Conservation (phyloP, 2,797 vertebrate species). For the Ptychobarbus kaznakovi region DNA sequence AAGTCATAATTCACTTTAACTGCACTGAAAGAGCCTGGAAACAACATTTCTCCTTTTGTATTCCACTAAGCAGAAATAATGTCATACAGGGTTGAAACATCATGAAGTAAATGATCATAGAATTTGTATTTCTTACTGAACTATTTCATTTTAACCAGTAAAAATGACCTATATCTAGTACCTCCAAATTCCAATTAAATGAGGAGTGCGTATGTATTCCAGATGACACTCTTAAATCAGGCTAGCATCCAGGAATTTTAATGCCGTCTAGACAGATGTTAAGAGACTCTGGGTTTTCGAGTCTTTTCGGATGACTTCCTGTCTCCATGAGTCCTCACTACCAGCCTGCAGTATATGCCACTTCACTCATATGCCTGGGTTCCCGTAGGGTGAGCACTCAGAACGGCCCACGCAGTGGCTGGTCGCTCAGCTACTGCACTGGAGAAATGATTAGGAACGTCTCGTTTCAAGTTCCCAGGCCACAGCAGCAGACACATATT, state of each 20-base stretch:
- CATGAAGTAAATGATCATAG: neutral
- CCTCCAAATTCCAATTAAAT: slow-evolving; percentile 43
- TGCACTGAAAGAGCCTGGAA: neutral
- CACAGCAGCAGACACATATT: slow-evolving; percentile 68
- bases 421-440: slow-evolving; percentile 52
- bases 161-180: neutral
- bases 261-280: slow-evolving; percentile 74
- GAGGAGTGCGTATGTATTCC: slow-evolving; percentile 64
- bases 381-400: slow-evolving; percentile 37
- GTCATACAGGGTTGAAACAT: slow-evolving; percentile 9
- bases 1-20: neutral
- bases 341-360: slow-evolving; percentile 40
- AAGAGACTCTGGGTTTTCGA: slow-evolving; percentile 61
- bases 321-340: slow-evolving; percentile 37
- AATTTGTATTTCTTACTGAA: slow-evolving; percentile 1
- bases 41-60: neutral
- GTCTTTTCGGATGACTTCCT: slow-evolving; percentile 47
- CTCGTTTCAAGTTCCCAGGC: slow-evolving; percentile 62
- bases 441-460: slow-evolving; percentile 67
- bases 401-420: slow-evolving; percentile 14
- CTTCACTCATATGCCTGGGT: slow-evolving; percentile 39
- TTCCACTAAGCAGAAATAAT: neutral
- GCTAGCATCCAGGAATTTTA: slow-evolving; percentile 57
- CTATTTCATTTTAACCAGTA: neutral
- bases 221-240: slow-evolving; percentile 62